A percentile compares a stretch with the other conserved stretches of the same genome.
phyloP scores from a whole-genome alignment of 1,140 invertebrate genomes.

The Zeugodacus cucurbitae region DNA sequence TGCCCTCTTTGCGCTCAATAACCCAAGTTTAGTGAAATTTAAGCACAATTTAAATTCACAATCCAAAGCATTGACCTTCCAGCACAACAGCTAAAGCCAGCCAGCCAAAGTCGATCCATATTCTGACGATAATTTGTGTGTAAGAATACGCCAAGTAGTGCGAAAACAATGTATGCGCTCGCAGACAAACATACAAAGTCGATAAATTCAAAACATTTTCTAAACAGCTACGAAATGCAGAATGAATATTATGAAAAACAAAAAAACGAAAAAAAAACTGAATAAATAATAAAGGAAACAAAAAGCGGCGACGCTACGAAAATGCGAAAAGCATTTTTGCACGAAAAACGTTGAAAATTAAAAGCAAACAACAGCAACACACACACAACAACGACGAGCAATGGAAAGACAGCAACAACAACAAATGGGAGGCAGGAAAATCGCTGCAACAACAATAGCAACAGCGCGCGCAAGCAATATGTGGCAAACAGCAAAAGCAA shows the following conservation, averaged over 20 bases:
- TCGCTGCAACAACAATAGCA: slow-evolving; percentile 2
- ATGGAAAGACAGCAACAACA: slow-evolving; percentile 9
- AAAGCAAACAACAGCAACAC: slow-evolving; percentile 10
- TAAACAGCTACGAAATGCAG: slow-evolving; percentile 1
- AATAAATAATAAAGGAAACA: slow-evolving; percentile 6
- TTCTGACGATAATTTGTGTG: neutral
- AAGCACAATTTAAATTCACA: neutral
- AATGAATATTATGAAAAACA: neutral
- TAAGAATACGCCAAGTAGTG: neutral
- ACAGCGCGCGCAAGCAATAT: neutral
- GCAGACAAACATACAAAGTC: neutral
- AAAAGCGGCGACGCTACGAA: slow-evolving; percentile 16
- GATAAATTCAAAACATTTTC: slow-evolving; percentile 18
- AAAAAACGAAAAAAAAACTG: neutral
- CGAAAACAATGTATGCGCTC: neutral
- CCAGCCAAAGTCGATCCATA: slow-evolving; percentile 25
- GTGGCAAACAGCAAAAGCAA: slow-evolving; percentile 11
- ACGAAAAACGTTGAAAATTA: slow-evolving; percentile 36
- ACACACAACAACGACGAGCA: neutral
- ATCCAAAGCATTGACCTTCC: slow-evolving; percentile 23
- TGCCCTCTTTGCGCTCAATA: too few relatives aligned
- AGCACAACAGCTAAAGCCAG: neutral
- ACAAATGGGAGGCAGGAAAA: slow-evolving; percentile 11
- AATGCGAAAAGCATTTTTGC: slow-evolving; percentile 19
- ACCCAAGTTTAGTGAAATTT: neutral